Base-by-base conservation (phyloP, 2,888 invertebrate genomes). In the Parnassius smintheus region DNA sequence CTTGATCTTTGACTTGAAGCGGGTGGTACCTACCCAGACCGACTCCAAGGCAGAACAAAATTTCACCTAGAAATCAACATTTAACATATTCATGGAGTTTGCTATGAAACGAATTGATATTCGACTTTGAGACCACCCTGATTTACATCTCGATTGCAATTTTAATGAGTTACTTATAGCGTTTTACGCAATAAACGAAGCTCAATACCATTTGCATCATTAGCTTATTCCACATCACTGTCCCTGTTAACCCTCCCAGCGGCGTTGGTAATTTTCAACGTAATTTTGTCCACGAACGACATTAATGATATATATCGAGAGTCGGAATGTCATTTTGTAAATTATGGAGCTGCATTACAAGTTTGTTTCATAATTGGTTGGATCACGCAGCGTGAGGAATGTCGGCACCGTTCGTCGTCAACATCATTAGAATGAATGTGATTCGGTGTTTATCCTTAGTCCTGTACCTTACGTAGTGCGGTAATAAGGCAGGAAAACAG, bases 321-420 rank as follows among this genome's bases (percentile, higher is more conserved):
- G 71, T 72, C 60, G 72, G 75, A 75, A 75, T 74, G 73, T 75
- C 74, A 75, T 74, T 74, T 74, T 65, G 70, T 73, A 75, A 75
- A 75, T 75, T 75, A 70, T 66, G 63, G 61, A 58, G 65, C 50
- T 63, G 65, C 67, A 72, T 72, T 72, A 72, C 71, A 61, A 68
- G 66, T 56, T 48, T 52, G 66, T 66, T 68, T 66, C 56, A 68
- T 75, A 73, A 75, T 75, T 70, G 70, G 67, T 70, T 69, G 65
- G 66, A 69, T 73, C 75, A 74, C 75, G 75, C 72, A 72, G 66
- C 56, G 63, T 59, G 54, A 61, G 70, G 75, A 73, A 74, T 75
- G 73, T 68, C 65, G 68, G 65, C 55, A 61, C 57, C 65, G 64
- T 67, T 62, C 63, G 67, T 65, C 59, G 56, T 61, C 59, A 49